phyloP scores from a whole-genome alignment of 2,797 vertebrate genomes.

The Adelosebastes latens region DNA sequence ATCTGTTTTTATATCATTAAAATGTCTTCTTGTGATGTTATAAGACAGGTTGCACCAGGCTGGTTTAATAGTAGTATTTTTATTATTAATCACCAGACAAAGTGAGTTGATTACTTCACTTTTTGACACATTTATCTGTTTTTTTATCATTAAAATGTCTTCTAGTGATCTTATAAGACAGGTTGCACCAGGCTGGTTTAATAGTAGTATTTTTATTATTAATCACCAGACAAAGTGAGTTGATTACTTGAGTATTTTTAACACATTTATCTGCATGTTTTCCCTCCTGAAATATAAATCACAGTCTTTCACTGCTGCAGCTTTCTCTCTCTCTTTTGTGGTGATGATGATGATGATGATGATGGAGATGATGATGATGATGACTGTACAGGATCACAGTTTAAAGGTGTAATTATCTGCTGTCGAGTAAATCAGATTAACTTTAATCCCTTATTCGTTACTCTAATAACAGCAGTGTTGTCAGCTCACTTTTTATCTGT shows the following conservation, averaged over 20 bases:
- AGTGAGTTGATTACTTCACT: not conserved
- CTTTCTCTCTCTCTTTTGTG: not conserved
- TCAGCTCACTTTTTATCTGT: not conserved
- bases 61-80: too few species aligned
- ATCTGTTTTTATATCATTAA: not conserved
- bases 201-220: not conserved
- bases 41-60: too few species aligned
- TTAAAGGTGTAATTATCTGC: constrained; percentile 37
- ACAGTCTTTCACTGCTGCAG: constrained; percentile 14
- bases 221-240: not conserved
- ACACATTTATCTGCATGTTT: not conserved
- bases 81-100: not conserved
- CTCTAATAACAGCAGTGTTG: not conserved
- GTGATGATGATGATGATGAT: not conserved
- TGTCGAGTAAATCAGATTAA: constrained; percentile 45
- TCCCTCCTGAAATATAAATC: constrained; percentile 29
- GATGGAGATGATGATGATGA: not conserved
- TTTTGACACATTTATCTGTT: not conserved
- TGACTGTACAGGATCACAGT: constrained; percentile 5
- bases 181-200: too few species aligned
- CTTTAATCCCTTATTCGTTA: not conserved
- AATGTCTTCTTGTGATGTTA: too few species aligned
- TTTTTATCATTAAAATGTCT: not conserved
- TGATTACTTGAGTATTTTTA: too few species aligned
- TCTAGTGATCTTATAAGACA: too few species aligned